Evolutionary conservation across 1,140 invertebrate genomes (phyloP).

Genomic region (Himalopsyche phryganea): DNA sequence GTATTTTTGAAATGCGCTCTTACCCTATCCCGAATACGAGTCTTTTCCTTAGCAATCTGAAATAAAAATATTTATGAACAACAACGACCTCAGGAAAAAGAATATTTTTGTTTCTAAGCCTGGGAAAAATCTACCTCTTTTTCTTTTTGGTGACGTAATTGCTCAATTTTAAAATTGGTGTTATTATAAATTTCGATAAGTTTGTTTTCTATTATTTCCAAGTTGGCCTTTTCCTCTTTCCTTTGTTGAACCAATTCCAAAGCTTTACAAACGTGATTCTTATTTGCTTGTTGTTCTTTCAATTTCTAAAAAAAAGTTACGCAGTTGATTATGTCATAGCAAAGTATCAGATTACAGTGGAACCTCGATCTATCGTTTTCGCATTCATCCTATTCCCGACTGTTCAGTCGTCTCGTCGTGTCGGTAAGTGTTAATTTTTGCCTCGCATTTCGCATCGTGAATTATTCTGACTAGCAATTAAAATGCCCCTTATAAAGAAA

Average conservation of each 20-base stretch:
- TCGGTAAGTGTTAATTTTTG: no score
- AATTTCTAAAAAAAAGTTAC: constrained; percentile 25
- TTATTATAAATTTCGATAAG: constrained; percentile 28
- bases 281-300: constrained; percentile 27
- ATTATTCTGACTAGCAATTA: no score
- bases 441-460: no score
- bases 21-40: neutral
- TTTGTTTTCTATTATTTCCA: constrained; percentile 22
- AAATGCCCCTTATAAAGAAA: no score
- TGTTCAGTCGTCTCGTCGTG: no score
- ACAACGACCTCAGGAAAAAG: no score
- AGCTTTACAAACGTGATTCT: constrained; percentile 39
- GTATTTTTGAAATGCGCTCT: neutral
- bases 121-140: constrained; percentile 23
- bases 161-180: constrained; percentile 21
- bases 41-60: constrained; percentile 16
- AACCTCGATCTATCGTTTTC: no score
- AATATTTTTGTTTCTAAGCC: no score
- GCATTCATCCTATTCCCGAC: no score
- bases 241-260: constrained; percentile 5
- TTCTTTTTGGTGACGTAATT: constrained; percentile 18
- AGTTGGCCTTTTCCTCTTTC: constrained; percentile 14
- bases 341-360: no score
- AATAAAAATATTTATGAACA: no score
- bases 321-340: no score